phyloP scores from a whole-genome alignment of 1,140 invertebrate genomes.

The Dysdera silvatica region DNA sequence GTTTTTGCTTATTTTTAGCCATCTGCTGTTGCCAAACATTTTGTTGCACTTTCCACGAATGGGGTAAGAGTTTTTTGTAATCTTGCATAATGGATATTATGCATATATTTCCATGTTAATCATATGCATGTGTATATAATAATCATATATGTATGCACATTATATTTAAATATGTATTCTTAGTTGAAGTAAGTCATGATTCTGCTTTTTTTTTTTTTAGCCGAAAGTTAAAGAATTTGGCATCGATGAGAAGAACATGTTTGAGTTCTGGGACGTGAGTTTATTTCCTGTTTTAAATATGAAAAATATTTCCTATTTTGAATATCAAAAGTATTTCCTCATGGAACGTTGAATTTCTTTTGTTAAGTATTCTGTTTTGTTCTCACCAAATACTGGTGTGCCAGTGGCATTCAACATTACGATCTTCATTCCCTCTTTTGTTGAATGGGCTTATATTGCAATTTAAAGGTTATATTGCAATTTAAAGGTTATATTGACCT shows the following conservation, averaged over 20 bases:
- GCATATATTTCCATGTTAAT: too few relatives aligned
- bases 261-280: slow-evolving; percentile 92
- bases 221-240: slow-evolving; percentile 92
- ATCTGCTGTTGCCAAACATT: slow-evolving; percentile 85
- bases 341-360: background rate
- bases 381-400: too few relatives aligned
- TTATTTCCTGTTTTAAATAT: background rate
- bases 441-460: too few relatives aligned
- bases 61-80: slow-evolving; percentile 44
- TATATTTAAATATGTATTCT: background rate
- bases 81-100: too few relatives aligned
- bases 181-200: background rate
- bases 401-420: too few relatives aligned
- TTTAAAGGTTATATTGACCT: too few relatives aligned
- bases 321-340: background rate
- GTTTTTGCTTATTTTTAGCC: too few relatives aligned
- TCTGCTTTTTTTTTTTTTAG: background rate
- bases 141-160: too few relatives aligned
- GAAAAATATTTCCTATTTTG: background rate
- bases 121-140: too few relatives aligned
- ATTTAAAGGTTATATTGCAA: too few relatives aligned
- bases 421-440: too few relatives aligned
- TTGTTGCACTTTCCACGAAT: slow-evolving; percentile 97
- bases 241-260: slow-evolving; percentile 96
- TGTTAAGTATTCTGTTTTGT: background rate